Base-by-base conservation (phyloP, 2,888 invertebrate species). In the Erpobdella octoculata region DNA sequence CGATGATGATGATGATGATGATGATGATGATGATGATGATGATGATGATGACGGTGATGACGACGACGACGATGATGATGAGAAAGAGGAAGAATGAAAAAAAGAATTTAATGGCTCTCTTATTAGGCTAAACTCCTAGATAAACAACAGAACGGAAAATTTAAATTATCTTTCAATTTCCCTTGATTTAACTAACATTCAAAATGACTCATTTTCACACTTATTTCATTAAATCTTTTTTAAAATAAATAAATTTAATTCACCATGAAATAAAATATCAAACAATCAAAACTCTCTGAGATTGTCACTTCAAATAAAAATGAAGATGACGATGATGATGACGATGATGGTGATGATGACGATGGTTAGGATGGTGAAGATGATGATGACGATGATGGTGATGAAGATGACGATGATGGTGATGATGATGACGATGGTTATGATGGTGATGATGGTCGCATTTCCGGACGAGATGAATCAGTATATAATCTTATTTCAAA, bases 371-470 rank as follows among this genome's bases (percentile, higher is more conserved):
- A 12, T 41, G 46, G n/a, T n/a, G 46, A 12, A 15, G 46, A 15
- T 41, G 46, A 15, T 12, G 12, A 12, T 41, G 46, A 15, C 12
- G n/a, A 12, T 41, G 46, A 41, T 41, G 46, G 12, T 62, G 33
- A 62, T 62, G 62, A 62, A 33, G 2, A 33, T 62, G 62, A 62
- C 25, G 59, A 58, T 28, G 59, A 21, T 28, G 59, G 28, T 58
- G 59, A 58, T 28, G 59, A 58, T 37, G 38, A 37, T 12, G 83
- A 83, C 82, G 4, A 62, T 33, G 62, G 6, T 62, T 28, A 18
- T 12, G 62, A 35, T 61, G 59, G 21, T 21, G 59, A 58, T 58
- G 59, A 58, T 58, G 59, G 21, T 58, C 12, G 21, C 21, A 25
- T 12, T 58, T 9, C 8, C 21, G 59, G 21, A 8, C 12, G 28